phyloP scores from a whole-genome alignment of 1,140 invertebrate genomes.

The Hylaeus anthracinus region DNA sequence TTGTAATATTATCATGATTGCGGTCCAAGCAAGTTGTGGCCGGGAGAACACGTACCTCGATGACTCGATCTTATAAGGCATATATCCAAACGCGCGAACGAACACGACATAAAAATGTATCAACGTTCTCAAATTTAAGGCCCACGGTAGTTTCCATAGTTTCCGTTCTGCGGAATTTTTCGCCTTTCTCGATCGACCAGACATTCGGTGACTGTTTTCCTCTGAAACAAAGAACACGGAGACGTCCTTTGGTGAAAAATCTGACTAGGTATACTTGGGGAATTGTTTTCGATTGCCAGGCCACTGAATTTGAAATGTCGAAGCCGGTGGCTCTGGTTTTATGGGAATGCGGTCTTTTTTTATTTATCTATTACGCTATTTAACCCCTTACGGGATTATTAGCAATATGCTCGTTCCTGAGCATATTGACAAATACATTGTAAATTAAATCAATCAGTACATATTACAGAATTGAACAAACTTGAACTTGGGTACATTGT shows the following conservation, averaged over 20 bases:
- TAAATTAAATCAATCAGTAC: no score
- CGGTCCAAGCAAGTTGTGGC: constrained; percentile 38
- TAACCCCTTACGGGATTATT: no score
- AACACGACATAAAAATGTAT: constrained; percentile 46
- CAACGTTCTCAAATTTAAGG: constrained; percentile 44
- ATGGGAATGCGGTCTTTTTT: no score
- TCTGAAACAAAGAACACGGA: neutral
- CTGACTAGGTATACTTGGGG: no score
- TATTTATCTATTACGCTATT: no score
- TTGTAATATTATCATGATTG: constrained; percentile 26
- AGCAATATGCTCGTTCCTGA: no score
- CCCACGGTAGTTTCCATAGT: constrained; percentile 36
- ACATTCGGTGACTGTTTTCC: neutral
- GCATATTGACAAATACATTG: no score
- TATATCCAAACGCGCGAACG: constrained; percentile 50
- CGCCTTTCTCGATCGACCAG: neutral
- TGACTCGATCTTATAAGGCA: constrained; percentile 52
- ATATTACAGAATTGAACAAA: no score
- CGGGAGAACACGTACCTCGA: constrained; percentile 29
- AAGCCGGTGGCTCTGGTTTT: no score
- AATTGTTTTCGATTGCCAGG: no score
- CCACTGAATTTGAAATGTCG: neutral
- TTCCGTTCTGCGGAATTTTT: neutral
- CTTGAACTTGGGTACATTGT: no score
- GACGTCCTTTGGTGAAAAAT: neutral